Base-by-base conservation (phyloP, 1,140 invertebrate species). In the Pectinophora gossypiella region DNA sequence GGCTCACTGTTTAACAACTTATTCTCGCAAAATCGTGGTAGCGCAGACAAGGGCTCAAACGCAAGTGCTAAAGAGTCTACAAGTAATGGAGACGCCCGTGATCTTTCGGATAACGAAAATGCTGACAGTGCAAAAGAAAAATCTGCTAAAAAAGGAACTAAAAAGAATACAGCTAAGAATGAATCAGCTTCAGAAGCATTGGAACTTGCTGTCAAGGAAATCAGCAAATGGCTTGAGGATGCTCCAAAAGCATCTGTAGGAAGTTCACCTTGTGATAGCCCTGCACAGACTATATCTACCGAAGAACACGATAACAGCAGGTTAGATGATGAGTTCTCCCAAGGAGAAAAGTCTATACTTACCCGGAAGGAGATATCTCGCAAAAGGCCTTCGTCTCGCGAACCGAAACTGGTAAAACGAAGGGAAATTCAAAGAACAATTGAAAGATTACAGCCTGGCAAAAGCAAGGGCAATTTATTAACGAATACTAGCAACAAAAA, bases 221-320 rank as follows among this genome's bases (percentile, higher is more conserved):
- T 96, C 18, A 96, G 94, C 68, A 95, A 95, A 70, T 96, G 94
- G 94, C 80, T 97, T 38, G 94, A 96, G 72, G 94, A 96, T 61
- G 92, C 94, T 2, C 95, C 95, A 0, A 91, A 91, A 55, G 90
- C 92, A 46, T 91, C 92, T 0, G 92, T 92, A 65, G 92, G 91
- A 59, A 94, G 93, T 77, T 95, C 94, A 0, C 93, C 94, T 4
- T 89, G 89, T 40, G 61, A 80, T 15, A 80, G 78, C 19, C 71
- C 84, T 4, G 64, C 80, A 3, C 73, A 80, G 48, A 76, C 82
- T 5, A 72, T 81, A 19, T 78, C 76, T 22, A 76, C 74, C 23
- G 61, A 78, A 66, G 55, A 89, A 62, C 64, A 80, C 68, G 64
- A 90, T 50, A 89, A 66, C 72, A 88, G 72, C 60, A 69, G 58